phyloP scores from a whole-genome alignment of 2,888 invertebrate genomes.

The Gortyna flavago region DNA sequence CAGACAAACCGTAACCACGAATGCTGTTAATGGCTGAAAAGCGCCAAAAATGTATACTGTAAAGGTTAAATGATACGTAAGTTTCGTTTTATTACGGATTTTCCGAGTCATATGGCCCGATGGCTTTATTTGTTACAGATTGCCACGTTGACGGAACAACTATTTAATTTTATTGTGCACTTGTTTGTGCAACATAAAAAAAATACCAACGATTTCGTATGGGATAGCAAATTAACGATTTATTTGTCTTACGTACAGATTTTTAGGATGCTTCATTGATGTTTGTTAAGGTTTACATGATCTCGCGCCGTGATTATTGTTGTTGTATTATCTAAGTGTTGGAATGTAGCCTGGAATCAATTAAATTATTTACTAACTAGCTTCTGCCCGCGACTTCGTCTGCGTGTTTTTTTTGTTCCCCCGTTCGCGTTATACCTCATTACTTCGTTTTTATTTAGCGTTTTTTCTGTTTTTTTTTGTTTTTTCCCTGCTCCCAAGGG shows the following conservation, averaged over 20 bases:
- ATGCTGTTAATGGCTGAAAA: conserved; percentile 52
- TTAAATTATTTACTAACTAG: no score
- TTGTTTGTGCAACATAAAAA: conserved; percentile 27
- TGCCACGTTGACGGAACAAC: conserved; percentile 30
- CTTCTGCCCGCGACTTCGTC: no score
- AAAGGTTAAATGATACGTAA: conserved; percentile 56
- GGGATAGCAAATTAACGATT: neutral
- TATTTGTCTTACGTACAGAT: neutral
- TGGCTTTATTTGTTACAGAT: conserved; percentile 40
- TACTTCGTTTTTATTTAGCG: no score
- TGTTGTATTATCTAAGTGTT: neutral
- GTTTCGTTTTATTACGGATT: conserved; percentile 52
- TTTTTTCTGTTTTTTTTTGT: no score
- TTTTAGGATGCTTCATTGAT: neutral
- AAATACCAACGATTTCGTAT: neutral
- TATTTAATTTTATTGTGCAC: conserved; percentile 20
- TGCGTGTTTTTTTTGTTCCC: no score
- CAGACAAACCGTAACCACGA: conserved; percentile 38
- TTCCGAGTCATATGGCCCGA: conserved; percentile 42
- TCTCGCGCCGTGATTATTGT: neutral
- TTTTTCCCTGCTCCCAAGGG: no score
- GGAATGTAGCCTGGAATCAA: neutral
- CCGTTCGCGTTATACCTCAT: no score
- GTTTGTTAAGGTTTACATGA: neutral
- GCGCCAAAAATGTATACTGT: conserved; percentile 52